A percentile compares a stretch with the other conserved stretches of the same genome.
These are phyloP conservation scores for Poicephalus gulielmi DNA, from an alignment of 2,113 vertebrate genomes.

Conservation along the genomic window DNA sequence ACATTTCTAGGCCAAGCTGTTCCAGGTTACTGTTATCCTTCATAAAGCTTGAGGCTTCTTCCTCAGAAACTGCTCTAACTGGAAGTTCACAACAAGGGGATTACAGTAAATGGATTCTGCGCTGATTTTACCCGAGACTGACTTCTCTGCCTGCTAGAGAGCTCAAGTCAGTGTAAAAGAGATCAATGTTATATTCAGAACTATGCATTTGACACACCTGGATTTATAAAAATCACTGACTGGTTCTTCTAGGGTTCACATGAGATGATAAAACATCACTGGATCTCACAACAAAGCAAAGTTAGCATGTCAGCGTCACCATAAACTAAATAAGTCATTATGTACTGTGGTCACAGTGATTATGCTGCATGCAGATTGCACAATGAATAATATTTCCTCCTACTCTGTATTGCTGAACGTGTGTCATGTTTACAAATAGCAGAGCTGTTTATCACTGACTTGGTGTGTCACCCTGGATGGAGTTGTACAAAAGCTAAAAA, in stretches of 20 bases:
- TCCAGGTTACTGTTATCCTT: neutral
- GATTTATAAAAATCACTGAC: neutral
- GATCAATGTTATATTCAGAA: neutral
- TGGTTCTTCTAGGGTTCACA: neutral
- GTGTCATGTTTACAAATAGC: neutral
- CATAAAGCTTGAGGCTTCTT: neutral
- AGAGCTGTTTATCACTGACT: neutral
- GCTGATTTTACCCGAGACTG: neutral
- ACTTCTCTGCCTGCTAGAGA: neutral
- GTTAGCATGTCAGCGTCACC: neutral
- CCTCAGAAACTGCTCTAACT: neutral
- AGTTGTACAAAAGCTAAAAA: neutral
- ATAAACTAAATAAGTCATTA: neutral
- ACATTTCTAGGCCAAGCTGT: neutral
- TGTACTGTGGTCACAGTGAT: neutral
- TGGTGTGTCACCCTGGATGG: neutral
- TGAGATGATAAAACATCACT: neutral
- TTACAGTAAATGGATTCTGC: neutral
- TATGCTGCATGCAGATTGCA: neutral
- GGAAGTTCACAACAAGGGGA: neutral
- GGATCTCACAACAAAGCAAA: neutral
- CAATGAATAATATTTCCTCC: neutral
- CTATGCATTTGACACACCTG: neutral
- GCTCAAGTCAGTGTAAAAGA: neutral
- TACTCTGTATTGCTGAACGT: accelerated